Conservation (phyloP, 2,797 vertebrate species). For the Coilia nasus region DNA sequence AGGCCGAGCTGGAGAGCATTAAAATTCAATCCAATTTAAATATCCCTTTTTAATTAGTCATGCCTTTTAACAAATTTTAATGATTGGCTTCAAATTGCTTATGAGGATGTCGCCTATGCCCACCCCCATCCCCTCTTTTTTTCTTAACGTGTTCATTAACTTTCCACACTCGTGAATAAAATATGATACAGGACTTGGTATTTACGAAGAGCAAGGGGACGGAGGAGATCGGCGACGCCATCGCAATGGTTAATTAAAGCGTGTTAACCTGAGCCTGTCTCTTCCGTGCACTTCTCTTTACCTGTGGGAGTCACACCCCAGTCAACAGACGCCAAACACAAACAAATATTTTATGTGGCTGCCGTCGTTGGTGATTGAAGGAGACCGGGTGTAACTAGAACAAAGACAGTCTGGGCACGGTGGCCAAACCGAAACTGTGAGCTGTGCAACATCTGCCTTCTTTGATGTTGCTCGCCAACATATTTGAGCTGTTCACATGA, state of each 20-base stretch:
- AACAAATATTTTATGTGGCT: conserved; percentile 19
- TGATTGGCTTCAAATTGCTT: conserved; percentile 80
- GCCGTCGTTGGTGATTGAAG: not conserved
- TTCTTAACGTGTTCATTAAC: conserved; percentile 76
- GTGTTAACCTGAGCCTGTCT: not conserved
- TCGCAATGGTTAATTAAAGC: conserved; percentile 5
- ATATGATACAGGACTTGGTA: conserved; percentile 74
- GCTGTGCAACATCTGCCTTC: not conserved
- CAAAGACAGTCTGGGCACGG: not conserved
- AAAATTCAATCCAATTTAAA: conserved; percentile 84
- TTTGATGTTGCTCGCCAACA: not conserved
- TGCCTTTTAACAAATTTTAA: conserved; percentile 84
- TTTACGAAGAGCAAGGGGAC: conserved; percentile 63
- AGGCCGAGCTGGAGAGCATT: conserved; percentile 60
- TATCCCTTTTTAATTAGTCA: conserved; percentile 85
- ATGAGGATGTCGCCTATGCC: conserved; percentile 67
- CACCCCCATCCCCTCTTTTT: conserved; percentile 20
- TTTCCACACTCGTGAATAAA: conserved; percentile 76
- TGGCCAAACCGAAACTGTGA: not conserved
- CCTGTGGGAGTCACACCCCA: not conserved
- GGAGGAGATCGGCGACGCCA: not conserved
- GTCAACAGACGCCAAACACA: not conserved
- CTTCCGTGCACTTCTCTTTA: not conserved
- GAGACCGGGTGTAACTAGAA: not conserved
- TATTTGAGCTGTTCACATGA: not conserved